phyloP scores from a whole-genome alignment of 2,797 vertebrate genomes.

The Chelon auratus region DNA sequence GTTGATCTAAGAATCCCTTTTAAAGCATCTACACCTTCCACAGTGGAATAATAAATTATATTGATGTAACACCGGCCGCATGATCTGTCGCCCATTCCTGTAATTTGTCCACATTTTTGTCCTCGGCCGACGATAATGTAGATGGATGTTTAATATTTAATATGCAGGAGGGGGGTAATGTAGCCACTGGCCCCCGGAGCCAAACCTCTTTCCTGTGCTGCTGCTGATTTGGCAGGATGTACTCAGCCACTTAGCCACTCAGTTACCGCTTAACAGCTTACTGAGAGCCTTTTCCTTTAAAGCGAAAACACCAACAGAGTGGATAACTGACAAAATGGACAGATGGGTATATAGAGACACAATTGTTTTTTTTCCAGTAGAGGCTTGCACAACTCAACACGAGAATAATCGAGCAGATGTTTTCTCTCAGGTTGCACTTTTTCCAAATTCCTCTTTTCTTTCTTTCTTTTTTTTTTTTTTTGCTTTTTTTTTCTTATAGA shows the following conservation, averaged over 20 bases:
- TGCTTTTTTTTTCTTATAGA: too few species aligned
- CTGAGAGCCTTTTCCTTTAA: constrained; percentile 8
- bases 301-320: constrained; percentile 11
- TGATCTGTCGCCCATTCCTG: constrained; percentile 33
- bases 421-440: not conserved
- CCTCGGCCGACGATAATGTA: constrained; percentile 52
- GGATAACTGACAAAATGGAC: too few species aligned
- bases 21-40: constrained; percentile 3
- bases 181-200: constrained; percentile 43
- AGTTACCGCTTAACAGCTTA: constrained; percentile 49
- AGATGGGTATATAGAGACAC: too few species aligned
- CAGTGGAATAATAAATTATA: constrained; percentile 21
- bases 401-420: not conserved
- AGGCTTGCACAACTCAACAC: too few species aligned
- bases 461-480: too few species aligned
- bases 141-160: constrained; percentile 76
- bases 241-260: constrained; percentile 62
- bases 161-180: constrained; percentile 53
- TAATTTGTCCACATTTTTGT: constrained; percentile 53
- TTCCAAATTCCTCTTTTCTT: not conserved
- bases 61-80: constrained; percentile 25
- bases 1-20: constrained; percentile 13
- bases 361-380: too few species aligned
- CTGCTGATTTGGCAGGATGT: constrained; percentile 70
- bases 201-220: constrained; percentile 55